Percentiles rank a stretch among this genome's conserved stretches.
Evolutionary conservation across 2,888 invertebrate species (phyloP).

Genomic region (Dasypolia templi): DNA sequence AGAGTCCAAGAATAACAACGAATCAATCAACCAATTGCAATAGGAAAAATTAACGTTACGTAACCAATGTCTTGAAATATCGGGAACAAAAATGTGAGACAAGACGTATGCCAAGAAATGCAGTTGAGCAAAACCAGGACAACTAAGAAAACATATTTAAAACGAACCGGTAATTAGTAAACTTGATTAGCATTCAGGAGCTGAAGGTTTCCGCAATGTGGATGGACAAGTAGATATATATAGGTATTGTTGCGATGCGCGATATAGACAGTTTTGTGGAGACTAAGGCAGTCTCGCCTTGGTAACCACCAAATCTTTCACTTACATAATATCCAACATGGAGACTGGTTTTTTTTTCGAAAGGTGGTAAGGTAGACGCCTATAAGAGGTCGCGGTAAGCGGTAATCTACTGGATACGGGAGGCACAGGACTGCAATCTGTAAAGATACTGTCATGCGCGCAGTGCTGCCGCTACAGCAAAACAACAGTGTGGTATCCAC

Average conservation of each 20-base stretch:
- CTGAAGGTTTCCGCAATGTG: slow-evolving; percentile 24
- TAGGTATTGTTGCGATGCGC: slow-evolving; percentile 1
- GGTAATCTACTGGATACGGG: not conserved
- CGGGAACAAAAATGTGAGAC: slow-evolving; percentile 4
- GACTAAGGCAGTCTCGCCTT: no score
- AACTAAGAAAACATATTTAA: slow-evolving; percentile 13
- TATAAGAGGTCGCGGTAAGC: not conserved
- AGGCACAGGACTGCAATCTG: not conserved
- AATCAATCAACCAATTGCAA: not conserved
- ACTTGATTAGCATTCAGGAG: slow-evolving; percentile 12
- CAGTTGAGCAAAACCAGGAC: not conserved
- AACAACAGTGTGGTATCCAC: no score
- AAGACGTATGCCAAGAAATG: slow-evolving; percentile 45
- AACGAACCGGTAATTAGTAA: slow-evolving; percentile 23
- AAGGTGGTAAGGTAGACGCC: no score
- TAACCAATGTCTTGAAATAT: slow-evolving; percentile 3
- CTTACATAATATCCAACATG: no score
- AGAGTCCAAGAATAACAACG: slow-evolving; percentile 20
- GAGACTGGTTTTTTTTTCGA: not conserved
- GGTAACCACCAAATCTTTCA: no score
- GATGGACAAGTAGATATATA: not conserved
- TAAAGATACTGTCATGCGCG: no score
- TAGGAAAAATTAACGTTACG: slow-evolving; percentile 11
- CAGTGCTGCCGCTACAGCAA: no score
- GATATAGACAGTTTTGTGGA: not conserved